Evolutionary conservation across 1,140 invertebrate genomes (phyloP).

Genomic region (Mylabris phalerata): DNA sequence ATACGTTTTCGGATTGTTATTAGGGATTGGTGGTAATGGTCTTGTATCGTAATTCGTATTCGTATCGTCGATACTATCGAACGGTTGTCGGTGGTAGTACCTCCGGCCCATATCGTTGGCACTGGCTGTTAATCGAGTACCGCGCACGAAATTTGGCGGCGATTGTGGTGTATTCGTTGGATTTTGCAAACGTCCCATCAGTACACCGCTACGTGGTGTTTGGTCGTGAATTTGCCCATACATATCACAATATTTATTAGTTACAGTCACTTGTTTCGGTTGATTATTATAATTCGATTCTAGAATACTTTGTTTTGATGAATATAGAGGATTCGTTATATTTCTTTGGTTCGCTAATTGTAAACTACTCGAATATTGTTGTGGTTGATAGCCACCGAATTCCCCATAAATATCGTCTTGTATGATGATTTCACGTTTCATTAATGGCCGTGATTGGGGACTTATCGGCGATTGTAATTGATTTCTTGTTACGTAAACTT

Average conservation of each 20-base stretch:
- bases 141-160: conserved; percentile 33
- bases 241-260: conserved; percentile 39
- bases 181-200: conserved; percentile 35
- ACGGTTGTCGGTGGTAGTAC: conserved; percentile 12
- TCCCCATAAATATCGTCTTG: conserved; percentile 26
- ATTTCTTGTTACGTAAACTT: conserved; percentile 1
- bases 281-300: conserved; percentile 17
- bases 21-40: conserved; percentile 1
- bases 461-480: not conserved
- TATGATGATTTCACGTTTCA: conserved; percentile 18
- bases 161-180: conserved; percentile 8
- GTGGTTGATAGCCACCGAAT: conserved; percentile 15
- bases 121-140: conserved; percentile 37
- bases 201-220: conserved; percentile 30
- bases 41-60: conserved; percentile 5
- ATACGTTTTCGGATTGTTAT: not conserved
- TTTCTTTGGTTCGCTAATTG: not conserved
- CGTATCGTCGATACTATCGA: not conserved
- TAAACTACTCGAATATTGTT: not conserved
- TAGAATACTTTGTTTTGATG: conserved; percentile 23
- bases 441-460: not conserved
- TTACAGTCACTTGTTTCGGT: conserved; percentile 31
- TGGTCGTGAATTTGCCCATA: conserved; percentile 40
- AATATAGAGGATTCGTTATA: conserved; percentile 1
- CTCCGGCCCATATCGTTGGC: conserved; percentile 33